These are phyloP conservation scores for Arbacia lixula DNA, from an alignment of 53 echinoderm and acorn worm species.

Conservation along the genomic window DNA sequence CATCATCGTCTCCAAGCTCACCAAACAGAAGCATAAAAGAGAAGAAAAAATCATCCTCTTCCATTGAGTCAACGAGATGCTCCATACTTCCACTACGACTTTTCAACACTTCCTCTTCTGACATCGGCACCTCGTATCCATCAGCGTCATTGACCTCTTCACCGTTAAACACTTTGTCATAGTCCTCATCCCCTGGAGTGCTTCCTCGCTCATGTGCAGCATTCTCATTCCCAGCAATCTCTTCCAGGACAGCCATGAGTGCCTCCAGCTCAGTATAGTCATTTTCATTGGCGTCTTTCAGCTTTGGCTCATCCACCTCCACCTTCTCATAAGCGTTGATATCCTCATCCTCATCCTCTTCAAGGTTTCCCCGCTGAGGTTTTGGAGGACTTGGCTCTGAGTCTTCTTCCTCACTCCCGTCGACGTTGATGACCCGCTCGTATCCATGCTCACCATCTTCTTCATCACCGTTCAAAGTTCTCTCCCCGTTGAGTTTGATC, in stretches of 20 bases:
- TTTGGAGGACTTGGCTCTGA: neutral
- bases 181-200: neutral
- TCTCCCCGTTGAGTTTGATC: constrained; percentile 34
- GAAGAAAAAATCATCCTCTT: constrained; percentile 41
- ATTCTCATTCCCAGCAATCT: constrained; percentile 38
- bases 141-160: neutral
- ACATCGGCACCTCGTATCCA: constrained; percentile 56
- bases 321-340: constrained; percentile 37
- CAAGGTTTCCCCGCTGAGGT: constrained; percentile 31
- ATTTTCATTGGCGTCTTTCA: constrained; percentile 33
- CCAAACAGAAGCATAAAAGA: constrained; percentile 29
- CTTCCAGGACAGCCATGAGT: constrained; percentile 33
- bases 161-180: constrained; percentile 40
- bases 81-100: constrained; percentile 51
- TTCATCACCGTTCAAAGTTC: neutral
- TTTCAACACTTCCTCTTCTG: constrained; percentile 38
- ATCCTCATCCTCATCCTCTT: constrained; percentile 29
- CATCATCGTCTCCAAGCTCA: constrained; percentile 44
- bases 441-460: constrained; percentile 42
- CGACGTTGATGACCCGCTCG: constrained; percentile 21
- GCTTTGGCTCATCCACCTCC: constrained; percentile 29
- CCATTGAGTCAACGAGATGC: constrained; percentile 43
- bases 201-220: neutral
- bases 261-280: constrained; percentile 53
- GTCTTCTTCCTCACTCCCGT: neutral